Percentiles rank a stretch among this genome's conserved stretches.
These are phyloP conservation scores for Tetragonula clypearis DNA, from an alignment of 1,140 invertebrate genomes.

Conservation along the genomic window DNA sequence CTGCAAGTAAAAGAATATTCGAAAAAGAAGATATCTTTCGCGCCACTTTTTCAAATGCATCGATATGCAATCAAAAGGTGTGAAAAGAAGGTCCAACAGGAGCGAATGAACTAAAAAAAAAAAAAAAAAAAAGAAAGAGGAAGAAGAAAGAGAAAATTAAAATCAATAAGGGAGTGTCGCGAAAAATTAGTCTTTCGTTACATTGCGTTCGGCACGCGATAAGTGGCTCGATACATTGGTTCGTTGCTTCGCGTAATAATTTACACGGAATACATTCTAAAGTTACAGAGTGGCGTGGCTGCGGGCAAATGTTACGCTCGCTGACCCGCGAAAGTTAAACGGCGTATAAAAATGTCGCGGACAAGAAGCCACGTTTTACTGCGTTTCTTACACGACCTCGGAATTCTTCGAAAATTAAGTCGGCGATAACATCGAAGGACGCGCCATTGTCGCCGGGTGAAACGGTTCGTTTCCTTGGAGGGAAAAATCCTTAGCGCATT, in stretches of 20 bases:
- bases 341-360: conserved; percentile 6
- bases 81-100: too few relatives aligned
- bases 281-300: not conserved
- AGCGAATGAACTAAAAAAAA: not conserved
- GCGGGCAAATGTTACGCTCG: conserved; percentile 15
- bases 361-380: not conserved
- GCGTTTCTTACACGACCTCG: not conserved
- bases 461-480: not conserved
- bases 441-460: not conserved
- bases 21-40: not conserved
- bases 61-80: not conserved
- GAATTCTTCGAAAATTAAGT: not conserved
- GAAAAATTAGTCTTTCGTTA: conserved; percentile 14
- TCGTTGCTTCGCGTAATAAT: conserved; percentile 15
- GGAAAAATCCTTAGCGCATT: not conserved
- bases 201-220: not conserved
- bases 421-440: not conserved
- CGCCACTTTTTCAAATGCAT: not conserved
- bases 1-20: too few relatives aligned
- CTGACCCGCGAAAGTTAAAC: conserved; percentile 6
- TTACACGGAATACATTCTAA: conserved; percentile 2
- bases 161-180: not conserved
- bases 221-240: not conserved
- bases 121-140: not conserved
- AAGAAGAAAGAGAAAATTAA: too few relatives aligned